These are phyloP conservation scores for Caenorhabditis auriculariae DNA, from an alignment of 2,888 invertebrate genomes.

Conservation along the genomic window DNA sequence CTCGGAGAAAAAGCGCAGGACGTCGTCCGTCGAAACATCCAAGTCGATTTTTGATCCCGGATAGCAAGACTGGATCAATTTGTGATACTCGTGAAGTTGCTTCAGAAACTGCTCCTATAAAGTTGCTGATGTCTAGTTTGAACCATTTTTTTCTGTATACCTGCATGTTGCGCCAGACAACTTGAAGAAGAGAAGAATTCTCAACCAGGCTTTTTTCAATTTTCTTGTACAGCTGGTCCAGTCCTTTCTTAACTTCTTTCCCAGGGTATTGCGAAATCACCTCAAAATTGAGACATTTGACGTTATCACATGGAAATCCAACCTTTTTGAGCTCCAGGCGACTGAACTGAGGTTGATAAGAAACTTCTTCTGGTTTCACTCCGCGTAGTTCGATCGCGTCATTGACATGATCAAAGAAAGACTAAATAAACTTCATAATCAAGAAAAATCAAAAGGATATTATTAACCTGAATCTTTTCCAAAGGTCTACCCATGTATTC, in stretches of 20 bases:
- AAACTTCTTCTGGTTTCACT: constrained; percentile 92
- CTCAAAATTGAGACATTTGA: constrained; percentile 9
- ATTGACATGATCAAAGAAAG: constrained; percentile 95
- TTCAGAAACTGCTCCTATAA: constrained; percentile 86
- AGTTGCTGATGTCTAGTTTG: not conserved
- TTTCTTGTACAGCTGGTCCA: constrained; percentile 62
- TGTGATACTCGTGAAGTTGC: constrained; percentile 89
- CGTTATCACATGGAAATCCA: not conserved
- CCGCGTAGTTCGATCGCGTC: constrained; percentile 83
- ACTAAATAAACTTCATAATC: no score
- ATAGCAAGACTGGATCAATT: constrained; percentile 68
- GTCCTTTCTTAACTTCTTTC: constrained; percentile 70
- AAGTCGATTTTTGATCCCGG: constrained; percentile 67
- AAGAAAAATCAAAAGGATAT: no score
- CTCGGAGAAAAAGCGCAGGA: constrained; percentile 93
- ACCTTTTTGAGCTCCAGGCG: constrained; percentile 93
- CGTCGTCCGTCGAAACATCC: constrained; percentile 92
- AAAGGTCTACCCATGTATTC: constrained; percentile 90
- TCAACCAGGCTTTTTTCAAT: constrained; percentile 91
- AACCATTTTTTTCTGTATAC: constrained; percentile 19
- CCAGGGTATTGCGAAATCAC: constrained; percentile 89
- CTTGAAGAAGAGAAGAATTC: constrained; percentile 69
- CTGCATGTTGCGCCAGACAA: constrained; percentile 99
- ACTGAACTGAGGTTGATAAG: constrained; percentile 94
- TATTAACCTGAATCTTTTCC: constrained; percentile 80